Base-by-base conservation (phyloP, 2,888 invertebrate genomes). In the Dioctria linearis region DNA sequence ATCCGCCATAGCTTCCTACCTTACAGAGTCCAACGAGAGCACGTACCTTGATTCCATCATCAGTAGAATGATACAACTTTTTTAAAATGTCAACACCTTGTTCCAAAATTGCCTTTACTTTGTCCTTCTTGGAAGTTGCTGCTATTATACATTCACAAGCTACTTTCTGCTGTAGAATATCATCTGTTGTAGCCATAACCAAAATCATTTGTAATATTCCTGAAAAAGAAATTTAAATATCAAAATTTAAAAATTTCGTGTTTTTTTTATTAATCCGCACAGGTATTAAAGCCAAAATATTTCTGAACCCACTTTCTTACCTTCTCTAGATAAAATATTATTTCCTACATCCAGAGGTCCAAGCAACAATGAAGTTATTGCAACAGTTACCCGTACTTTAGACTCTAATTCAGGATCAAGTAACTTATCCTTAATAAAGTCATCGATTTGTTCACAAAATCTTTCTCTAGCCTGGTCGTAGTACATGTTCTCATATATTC, bases 111-210 rank as follows among this genome's bases (percentile, higher is more conserved):
- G 96, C 93, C 85, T 94, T 94, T 3, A 98, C 98, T 90, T 98
- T 97, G 87, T 99, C 98, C 88, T 98, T 98, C 88, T 99, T 99
- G 4, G 97, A 96, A 2, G 98, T 95, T 3, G 98, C 98, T 4
- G 98, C 97, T 82, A 99, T 96, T 67, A 99, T 94, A 85, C 99
- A 98, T 89, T 99, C 99, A 86, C 97, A 97, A 0, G 99, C 96
- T 11, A 98, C 95, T 89, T 95, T 95, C 90, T 99, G 95, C 86
- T 98, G 97, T 0, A 98, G 89, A 11, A 92, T 84, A 86, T 98
- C 96, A n/a, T 97, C 97, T 8, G 96, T 95, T 82, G 95, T 95
- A 2, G 99, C 99, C 97, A 99, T 98, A 5, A 96, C 96, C 46
- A 99, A 90, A 88, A 99, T 97, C 95, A 99, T 97, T 88, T 98